Conservation (phyloP, 2,888 invertebrate species). For the Spatulosminthurus flaviceps region DNA sequence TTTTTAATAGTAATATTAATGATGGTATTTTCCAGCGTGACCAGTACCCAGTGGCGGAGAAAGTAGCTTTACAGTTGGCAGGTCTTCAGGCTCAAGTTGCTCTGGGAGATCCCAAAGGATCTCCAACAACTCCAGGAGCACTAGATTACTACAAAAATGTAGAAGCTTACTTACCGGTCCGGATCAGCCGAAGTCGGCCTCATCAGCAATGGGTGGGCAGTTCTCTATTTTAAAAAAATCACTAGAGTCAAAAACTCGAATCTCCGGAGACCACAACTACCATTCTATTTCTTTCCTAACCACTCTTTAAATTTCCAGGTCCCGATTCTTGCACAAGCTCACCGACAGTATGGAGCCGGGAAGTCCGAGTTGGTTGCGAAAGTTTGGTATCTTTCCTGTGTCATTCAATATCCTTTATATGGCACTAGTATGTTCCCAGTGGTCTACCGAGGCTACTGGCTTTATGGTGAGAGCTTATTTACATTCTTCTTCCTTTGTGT, state of each 20-base stretch:
- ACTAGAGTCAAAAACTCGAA: background rate
- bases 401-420: conserved; percentile 95
- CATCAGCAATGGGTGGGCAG: conserved; percentile 80
- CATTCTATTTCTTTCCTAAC: too few relatives aligned
- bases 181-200: conserved; percentile 80
- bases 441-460: conserved; percentile 93
- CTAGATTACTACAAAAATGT: conserved; percentile 89
- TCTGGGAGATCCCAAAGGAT: conserved; percentile 78
- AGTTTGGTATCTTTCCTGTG: conserved; percentile 91
- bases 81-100: conserved; percentile 94
- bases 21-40: conserved; percentile 68
- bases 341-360: conserved; percentile 90
- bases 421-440: conserved; percentile 89
- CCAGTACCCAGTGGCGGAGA: conserved; percentile 93
- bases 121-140: conserved; percentile 71
- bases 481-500: too few relatives aligned
- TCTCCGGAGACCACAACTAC: background rate
- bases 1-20: too few relatives aligned
- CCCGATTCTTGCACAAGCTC: conserved; percentile 86
- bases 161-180: conserved; percentile 87
- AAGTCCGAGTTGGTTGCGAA: conserved; percentile 91
- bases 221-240: conserved; percentile 55
- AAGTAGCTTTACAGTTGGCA: conserved; percentile 91
- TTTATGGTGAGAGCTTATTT: conserved; percentile 71
- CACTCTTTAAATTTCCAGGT: too few relatives aligned